Conservation (phyloP, 2,797 vertebrate species). For the Lophius americanus region DNA sequence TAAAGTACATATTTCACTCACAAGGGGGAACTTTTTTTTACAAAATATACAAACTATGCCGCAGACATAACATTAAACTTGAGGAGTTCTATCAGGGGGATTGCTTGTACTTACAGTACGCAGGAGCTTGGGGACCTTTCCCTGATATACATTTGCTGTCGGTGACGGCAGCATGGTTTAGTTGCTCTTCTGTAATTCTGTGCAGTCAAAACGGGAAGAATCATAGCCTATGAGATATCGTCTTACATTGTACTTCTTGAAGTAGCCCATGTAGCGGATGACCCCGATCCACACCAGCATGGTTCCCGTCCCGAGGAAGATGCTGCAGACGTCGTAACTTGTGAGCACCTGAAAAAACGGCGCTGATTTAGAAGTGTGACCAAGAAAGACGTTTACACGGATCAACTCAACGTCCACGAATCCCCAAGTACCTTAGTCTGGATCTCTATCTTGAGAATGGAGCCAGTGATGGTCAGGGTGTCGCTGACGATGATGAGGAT, state of each 20-base stretch:
- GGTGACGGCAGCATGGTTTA: too few relatives aligned
- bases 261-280: slow-evolving; percentile 94
- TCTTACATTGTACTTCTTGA: slow-evolving; percentile 94
- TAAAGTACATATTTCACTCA: too few relatives aligned
- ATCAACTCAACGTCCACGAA: background rate
- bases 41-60: too few relatives aligned
- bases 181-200: too few relatives aligned
- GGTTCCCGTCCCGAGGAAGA: slow-evolving; percentile 91
- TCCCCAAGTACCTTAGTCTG: slow-evolving; percentile 85
- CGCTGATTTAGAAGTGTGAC: background rate
- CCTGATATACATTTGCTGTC: too few relatives aligned
- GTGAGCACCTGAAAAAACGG: slow-evolving; percentile 81
- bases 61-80: too few relatives aligned
- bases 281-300: slow-evolving; percentile 96
- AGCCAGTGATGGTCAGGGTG: slow-evolving; percentile 87
- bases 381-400: too few relatives aligned
- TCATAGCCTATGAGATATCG: background rate
- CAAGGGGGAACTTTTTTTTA: too few relatives aligned
- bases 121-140: too few relatives aligned
- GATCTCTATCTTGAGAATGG: slow-evolving; percentile 93
- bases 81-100: too few relatives aligned
- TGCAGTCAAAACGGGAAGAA: too few relatives aligned
- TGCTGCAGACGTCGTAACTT: slow-evolving; percentile 94
- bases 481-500: slow-evolving; percentile 93
- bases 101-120: too few relatives aligned